Percentiles rank a stretch among this genome's conserved stretches.
These are phyloP conservation scores for Chromobotia macracanthus DNA, from an alignment of 2,797 vertebrate species.

Conservation along the genomic window DNA sequence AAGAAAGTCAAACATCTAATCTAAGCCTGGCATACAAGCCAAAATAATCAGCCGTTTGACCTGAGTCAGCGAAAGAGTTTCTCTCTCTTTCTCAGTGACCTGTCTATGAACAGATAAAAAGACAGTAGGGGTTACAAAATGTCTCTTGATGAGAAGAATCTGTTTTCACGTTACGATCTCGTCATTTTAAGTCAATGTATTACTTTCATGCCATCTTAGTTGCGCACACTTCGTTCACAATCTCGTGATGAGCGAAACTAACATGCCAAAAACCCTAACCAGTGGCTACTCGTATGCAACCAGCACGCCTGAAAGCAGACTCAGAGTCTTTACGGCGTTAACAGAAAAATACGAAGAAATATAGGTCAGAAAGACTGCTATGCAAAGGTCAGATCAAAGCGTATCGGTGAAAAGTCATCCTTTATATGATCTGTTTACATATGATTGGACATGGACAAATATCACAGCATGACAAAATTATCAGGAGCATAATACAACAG, in stretches of 20 bases:
- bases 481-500: constrained; percentile 8
- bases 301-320: not conserved
- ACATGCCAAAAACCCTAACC: not conserved
- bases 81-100: constrained; percentile 25
- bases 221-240: not conserved
- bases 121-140: not conserved
- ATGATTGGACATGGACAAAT: constrained; percentile 7
- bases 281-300: not conserved
- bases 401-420: not conserved
- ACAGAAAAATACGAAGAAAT: not conserved
- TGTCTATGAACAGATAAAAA: constrained; percentile 21
- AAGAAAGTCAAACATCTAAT: constrained; percentile 54
- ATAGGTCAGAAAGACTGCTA: not conserved
- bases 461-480: not conserved
- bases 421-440: not conserved
- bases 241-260: not conserved
- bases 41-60: constrained; percentile 50
- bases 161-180: constrained; percentile 6
- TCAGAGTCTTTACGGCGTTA: not conserved
- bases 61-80: constrained; percentile 49
- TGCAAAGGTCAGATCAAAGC: not conserved
- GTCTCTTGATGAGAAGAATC: not conserved
- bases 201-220: not conserved
- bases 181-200: not conserved
- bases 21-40: constrained; percentile 36